Percentiles rank a stretch among this genome's conserved stretches.
phyloP scores from a whole-genome alignment of 1,140 invertebrate genomes.

The Metopolophium dirhodum region DNA sequence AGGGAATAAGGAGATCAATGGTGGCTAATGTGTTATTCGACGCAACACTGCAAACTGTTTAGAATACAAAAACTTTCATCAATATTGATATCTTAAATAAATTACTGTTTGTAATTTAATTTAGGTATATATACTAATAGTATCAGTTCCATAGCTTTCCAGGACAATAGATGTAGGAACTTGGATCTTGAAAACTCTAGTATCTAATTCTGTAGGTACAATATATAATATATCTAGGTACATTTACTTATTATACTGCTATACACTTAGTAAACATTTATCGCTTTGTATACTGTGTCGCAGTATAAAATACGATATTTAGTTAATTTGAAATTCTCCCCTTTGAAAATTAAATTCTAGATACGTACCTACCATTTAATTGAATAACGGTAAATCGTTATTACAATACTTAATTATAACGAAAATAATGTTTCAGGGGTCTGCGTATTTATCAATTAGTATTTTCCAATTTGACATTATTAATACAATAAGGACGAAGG shows the following conservation, averaged over 20 bases:
- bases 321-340: background rate
- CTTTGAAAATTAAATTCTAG: background rate
- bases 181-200: background rate
- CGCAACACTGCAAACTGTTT: conserved; percentile 22
- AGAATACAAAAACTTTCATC: background rate
- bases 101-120: background rate
- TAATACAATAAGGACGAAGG: background rate
- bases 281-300: background rate
- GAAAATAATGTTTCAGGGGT: background rate
- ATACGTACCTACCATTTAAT: background rate
- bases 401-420: background rate
- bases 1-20: conserved; percentile 13
- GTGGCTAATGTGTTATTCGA: conserved; percentile 1
- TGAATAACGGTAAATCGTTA: background rate
- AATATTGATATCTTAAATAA: background rate
- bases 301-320: background rate
- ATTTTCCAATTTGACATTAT: background rate
- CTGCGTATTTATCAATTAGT: background rate
- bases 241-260: background rate
- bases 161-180: background rate
- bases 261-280: background rate
- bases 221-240: background rate
- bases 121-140: background rate
- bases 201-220: background rate
- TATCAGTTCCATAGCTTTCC: background rate